phyloP scores from a whole-genome alignment of 2,113 vertebrate genomes.

The Scopus umbretta region DNA sequence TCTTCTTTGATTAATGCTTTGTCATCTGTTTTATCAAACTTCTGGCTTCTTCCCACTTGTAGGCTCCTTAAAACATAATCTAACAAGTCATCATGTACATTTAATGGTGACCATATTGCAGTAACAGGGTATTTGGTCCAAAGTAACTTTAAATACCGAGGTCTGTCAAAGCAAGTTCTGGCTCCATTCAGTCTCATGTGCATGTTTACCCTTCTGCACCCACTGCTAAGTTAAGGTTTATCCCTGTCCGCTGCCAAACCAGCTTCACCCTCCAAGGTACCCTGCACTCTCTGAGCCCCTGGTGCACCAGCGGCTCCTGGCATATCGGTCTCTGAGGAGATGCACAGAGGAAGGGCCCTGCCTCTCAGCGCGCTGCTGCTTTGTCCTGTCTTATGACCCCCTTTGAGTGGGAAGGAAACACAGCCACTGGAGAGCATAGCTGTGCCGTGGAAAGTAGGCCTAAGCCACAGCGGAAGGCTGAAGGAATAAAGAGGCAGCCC shows the following conservation, averaged over 20 bases:
- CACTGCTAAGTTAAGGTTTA: not conserved
- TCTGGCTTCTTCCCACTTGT: not conserved
- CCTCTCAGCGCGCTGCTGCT: not conserved
- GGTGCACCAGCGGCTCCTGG: not conserved
- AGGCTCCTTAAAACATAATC: not conserved
- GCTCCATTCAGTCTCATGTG: not conserved
- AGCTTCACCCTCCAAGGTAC: not conserved
- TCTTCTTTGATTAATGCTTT: not conserved
- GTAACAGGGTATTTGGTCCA: not conserved
- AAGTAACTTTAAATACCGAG: not conserved
- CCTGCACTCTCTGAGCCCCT: not conserved
- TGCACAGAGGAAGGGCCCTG: not conserved
- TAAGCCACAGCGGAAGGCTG: not conserved
- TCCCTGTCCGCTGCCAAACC: not conserved
- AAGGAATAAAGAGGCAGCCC: not conserved
- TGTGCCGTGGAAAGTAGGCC: not conserved
- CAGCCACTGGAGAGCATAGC: not conserved
- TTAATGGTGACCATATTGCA: not conserved
- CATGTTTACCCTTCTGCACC: not conserved
- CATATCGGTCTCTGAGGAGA: accelerated
- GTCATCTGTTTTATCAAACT: not conserved
- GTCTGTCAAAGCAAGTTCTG: not conserved
- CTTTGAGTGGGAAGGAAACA: not conserved
- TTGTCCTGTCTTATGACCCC: not conserved
- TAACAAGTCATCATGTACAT: not conserved